Base-by-base conservation (phyloP, 2,797 vertebrate genomes). In the Enteromius argenteus region DNA sequence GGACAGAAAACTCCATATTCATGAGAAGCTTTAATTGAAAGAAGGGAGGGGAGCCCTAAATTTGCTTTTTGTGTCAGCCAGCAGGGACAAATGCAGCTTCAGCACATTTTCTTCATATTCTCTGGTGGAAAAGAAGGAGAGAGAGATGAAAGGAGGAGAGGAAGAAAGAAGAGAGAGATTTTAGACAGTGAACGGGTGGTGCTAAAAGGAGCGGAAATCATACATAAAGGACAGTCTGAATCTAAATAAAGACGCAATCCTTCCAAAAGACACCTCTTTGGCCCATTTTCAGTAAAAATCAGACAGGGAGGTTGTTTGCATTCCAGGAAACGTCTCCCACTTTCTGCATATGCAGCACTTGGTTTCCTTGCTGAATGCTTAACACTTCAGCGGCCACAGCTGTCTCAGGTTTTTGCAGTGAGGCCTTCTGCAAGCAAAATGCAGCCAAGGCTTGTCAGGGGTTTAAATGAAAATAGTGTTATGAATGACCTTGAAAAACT, bases 101-200 rank as follows among this genome's bases (percentile, higher is more conserved):
- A 94, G 94, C 94, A 93, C 90, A 84, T 94, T 93, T 92, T 91
- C 89, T 88, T 91, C 87, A 91, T 93, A 92, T 90, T 94, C 94
- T 93, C 92, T 89, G 90, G 91, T 93, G 66, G 19, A 72, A 37
- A 46, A 84, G 64, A 8, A 42, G 32, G 66, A 53, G 37, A 80
- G 60, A 64, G 69, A 79, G 53, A 86, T 68, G 39, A 72, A 84
- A 62, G 39, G 42, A 74, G 19, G 44, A 78, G 78, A 17, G 62
- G 58, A 68, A 46, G 19, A 83, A 44, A 84, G 86, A 78, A 77
- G 17, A 78, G 56, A 72, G 27, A 51, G 49, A 83, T 37, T 60
- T 23, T 6, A 84, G 62, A 44, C 37, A 68, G n/a, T 39, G 58
- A 66, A 64, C n/a, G 21, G 49, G 56, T 44, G 53, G 37, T 62